Percentiles rank a stretch among this genome's conserved stretches.
phyloP scores from a whole-genome alignment of 2,888 invertebrate species.

The Chesias legatella region DNA sequence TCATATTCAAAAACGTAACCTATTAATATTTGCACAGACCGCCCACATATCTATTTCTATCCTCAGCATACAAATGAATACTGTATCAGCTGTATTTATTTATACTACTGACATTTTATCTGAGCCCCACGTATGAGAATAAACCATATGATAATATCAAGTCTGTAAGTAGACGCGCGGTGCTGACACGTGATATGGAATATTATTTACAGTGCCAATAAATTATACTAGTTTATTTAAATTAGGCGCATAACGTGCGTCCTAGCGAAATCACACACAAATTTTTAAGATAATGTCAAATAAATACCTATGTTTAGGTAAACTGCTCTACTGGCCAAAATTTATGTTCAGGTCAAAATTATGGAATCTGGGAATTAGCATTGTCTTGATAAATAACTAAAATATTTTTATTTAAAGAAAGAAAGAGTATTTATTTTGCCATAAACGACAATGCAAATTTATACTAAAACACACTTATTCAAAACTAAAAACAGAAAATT shows the following conservation, averaged over 20 bases:
- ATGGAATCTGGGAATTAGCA: no score
- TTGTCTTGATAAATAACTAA: no score
- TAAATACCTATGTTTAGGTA: no score
- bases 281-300: conserved; percentile 2
- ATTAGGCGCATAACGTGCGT: neutral
- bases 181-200: conserved; percentile 13
- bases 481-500: no score
- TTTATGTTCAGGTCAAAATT: no score
- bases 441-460: no score
- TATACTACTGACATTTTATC: conserved; percentile 43
- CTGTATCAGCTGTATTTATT: conserved; percentile 39
- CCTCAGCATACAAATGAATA: conserved; percentile 12
- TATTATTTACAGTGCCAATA: conserved; percentile 8
- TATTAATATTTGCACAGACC: conserved; percentile 15
- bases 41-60: conserved; percentile 14
- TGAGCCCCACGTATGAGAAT: conserved; percentile 39
- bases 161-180: conserved; percentile 9
- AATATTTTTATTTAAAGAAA: no score
- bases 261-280: neutral
- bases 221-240: conserved; percentile 3
- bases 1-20: neutral
- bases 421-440: no score
- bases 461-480: no score
- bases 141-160: conserved; percentile 18
- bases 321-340: no score